Conservation (phyloP, 2,797 vertebrate species). For the Echiichthys vipera region DNA sequence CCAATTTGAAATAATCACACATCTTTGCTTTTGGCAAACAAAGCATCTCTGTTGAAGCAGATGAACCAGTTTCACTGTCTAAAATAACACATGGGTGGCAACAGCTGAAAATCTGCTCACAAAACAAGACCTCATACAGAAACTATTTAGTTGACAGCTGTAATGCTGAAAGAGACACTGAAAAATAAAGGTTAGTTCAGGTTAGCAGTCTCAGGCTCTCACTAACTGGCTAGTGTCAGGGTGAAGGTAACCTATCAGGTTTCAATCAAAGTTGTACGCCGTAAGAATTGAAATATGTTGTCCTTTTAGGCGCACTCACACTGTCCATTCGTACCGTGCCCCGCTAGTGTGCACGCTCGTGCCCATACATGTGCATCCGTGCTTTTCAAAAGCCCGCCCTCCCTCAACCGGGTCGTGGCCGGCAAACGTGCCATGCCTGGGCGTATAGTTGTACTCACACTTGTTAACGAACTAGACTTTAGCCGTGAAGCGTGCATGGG, state of each 20-base stretch:
- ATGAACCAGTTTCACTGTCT: slow-evolving; percentile 60
- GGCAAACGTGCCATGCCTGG: too few species aligned
- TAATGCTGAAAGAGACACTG: not conserved
- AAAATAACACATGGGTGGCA: slow-evolving; percentile 30
- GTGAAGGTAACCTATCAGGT: not conserved
- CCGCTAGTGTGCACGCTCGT: too few species aligned
- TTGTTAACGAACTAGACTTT: too few species aligned
- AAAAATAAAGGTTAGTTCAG: not conserved
- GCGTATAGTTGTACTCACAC: too few species aligned
- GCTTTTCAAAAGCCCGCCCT: too few species aligned
- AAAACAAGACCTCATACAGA: slow-evolving; percentile 43
- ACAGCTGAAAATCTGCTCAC: slow-evolving; percentile 22
- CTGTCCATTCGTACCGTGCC: too few species aligned
- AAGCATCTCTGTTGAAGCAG: slow-evolving; percentile 34
- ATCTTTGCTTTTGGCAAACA: slow-evolving; percentile 8
- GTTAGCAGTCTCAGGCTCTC: slow-evolving; percentile 23
- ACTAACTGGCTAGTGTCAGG: slow-evolving; percentile 16
- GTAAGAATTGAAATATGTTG: too few species aligned
- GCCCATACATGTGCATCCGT: too few species aligned
- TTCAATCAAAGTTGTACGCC: too few species aligned
- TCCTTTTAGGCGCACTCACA: too few species aligned
- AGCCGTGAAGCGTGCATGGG: too few species aligned
- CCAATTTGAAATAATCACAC: slow-evolving; percentile 19
- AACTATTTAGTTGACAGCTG: slow-evolving; percentile 26
- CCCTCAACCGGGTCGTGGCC: too few species aligned